phyloP scores from a whole-genome alignment of 2,888 invertebrate genomes.

The Chrysomela aeneicollis region DNA sequence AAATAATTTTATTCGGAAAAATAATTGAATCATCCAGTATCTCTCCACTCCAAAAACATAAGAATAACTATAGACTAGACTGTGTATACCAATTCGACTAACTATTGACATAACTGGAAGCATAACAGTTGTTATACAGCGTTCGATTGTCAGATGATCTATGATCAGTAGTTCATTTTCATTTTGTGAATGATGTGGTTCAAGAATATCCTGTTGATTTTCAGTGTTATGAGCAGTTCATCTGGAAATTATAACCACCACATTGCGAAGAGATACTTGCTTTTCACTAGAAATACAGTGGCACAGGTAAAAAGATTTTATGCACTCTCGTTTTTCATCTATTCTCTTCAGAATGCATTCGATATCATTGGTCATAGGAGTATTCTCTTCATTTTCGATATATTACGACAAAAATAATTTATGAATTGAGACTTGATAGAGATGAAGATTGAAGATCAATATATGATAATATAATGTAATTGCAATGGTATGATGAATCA shows the following conservation, averaged over 20 bases:
- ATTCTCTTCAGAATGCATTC: too few species aligned
- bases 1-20: too few species aligned
- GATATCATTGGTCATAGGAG: too few species aligned
- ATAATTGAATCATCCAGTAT: too few species aligned
- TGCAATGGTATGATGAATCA: too few species aligned
- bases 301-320: constrained; percentile 34
- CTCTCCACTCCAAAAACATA: too few species aligned
- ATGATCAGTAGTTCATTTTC: neutral
- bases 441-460: too few species aligned
- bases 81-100: neutral
- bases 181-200: neutral
- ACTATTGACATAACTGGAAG: neutral
- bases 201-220: neutral
- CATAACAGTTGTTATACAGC: neutral
- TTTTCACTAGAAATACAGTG: constrained; percentile 40
- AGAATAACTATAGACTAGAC: too few species aligned
- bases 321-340: neutral
- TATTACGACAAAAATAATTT: too few species aligned
- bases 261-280: constrained; percentile 34
- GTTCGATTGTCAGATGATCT: neutral
- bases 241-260: constrained; percentile 6
- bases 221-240: neutral
- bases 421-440: too few species aligned
- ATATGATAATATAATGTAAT: too few species aligned
- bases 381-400: too few species aligned